A percentile compares a stretch with the other conserved stretches of the same genome.
Conservation (phyloP, 2,113 vertebrate species). For the Chiloscyllium plagiosum region DNA sequence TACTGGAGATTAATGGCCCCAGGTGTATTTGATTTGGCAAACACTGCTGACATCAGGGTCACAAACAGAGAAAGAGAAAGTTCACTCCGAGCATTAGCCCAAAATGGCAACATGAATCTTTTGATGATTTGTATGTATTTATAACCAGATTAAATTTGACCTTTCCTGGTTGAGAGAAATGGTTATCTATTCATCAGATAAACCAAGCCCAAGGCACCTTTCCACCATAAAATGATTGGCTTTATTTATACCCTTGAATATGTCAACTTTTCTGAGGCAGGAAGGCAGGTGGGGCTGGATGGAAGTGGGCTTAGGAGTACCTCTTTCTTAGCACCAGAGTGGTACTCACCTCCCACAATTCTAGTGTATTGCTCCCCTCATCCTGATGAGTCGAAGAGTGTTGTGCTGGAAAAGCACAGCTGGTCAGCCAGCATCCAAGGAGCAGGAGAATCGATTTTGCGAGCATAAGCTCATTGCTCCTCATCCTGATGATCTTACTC, state of each 20-base stretch:
- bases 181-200: background rate
- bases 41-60: background rate
- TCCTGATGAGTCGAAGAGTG: too few species aligned
- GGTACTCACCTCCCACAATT: too few species aligned
- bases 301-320: too few species aligned
- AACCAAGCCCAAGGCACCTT: background rate
- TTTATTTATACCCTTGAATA: background rate
- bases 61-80: background rate
- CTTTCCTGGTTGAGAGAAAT: background rate
- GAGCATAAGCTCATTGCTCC: too few species aligned
- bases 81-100: background rate
- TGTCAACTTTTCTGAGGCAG: too few species aligned
- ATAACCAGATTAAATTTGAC: background rate
- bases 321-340: too few species aligned
- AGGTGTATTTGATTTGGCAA: background rate
- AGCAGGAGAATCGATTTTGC: too few species aligned
- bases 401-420: too few species aligned
- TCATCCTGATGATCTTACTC: too few species aligned
- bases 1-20: background rate
- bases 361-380: too few species aligned
- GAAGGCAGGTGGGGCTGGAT: too few species aligned
- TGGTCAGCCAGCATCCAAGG: too few species aligned
- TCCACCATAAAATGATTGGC: background rate
- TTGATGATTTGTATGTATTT: background rate
- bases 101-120: background rate